Evolutionary conservation across 23 tunicate genomes (phyloP), one percentile per base, ranked within the genome.

Genomic region (Diplosoma virens): DNA sequence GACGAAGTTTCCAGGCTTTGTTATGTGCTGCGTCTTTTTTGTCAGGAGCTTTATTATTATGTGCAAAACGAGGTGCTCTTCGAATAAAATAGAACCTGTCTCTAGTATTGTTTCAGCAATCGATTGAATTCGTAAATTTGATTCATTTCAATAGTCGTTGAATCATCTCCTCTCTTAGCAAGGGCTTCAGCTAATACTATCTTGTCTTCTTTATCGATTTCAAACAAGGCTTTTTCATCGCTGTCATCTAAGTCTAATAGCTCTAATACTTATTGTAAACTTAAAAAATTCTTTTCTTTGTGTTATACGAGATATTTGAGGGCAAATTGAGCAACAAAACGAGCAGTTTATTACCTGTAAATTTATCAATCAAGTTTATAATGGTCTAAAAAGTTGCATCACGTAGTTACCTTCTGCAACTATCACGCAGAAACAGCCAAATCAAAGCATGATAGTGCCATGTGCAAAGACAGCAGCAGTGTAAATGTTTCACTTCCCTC

Each of bases 401-500:
- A 55, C 63, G 24, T 55, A 20, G 63, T 55, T 55, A 55, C 63
- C 4, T 55, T 55, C 63, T 11, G 63, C 63, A 55, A 20, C 63
- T 55, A 55, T 20, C 24, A 55, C 20, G 63, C 63, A 55, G 24
- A 4, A 9, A 20, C 24, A 20, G 24, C 63, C 4, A 14, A 16
- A 55, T 55, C 24, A 55, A 55, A 55, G 63, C 21, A 55, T 55
- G 24, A 55, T 55, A 11, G 63, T 55, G 63, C 21, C 63, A 55
- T 55, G 63, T 20, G 63, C 20, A 55, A 20, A 11, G 24, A 55
- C 20, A 20, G 24, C 24, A 11, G 63, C 63, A 55, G 24, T 20
- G 63, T 55, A 20, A 55, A 55, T 55, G 21, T 16, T 25, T 55
- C 17, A 55, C 63, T 55, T 55, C 63, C 63, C 63, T 55, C 63